These are phyloP conservation scores for Hormiphora californensis DNA, from an alignment of 37 sponge, comb jelly and placozoan species.

Conservation along the genomic window DNA sequence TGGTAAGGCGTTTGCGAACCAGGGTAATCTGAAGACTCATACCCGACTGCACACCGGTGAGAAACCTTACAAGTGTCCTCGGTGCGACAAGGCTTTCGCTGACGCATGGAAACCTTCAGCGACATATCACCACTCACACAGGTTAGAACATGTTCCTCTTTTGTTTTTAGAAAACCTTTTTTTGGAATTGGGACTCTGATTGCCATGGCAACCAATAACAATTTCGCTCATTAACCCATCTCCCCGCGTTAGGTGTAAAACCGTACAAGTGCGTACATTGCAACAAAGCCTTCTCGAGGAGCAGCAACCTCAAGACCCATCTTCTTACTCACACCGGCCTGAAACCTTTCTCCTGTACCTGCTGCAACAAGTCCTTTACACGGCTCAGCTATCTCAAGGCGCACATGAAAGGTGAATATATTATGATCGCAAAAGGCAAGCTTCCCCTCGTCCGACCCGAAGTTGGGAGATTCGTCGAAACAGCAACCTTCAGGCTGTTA, in stretches of 20 bases:
- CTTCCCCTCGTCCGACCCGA: too few species aligned
- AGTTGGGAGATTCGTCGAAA: too few species aligned
- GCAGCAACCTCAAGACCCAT: slow-evolving; percentile 48
- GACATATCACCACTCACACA: slow-evolving; percentile 52
- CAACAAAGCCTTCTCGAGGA: slow-evolving; percentile 42
- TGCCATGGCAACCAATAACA: too few species aligned
- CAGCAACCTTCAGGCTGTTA: too few species aligned
- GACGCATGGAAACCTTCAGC: slow-evolving; percentile 41
- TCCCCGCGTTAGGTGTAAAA: slow-evolving; percentile 32
- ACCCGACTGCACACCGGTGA: slow-evolving; percentile 51
- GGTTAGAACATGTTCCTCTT: background rate
- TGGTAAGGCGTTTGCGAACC: slow-evolving; percentile 45
- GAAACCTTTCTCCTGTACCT: slow-evolving; percentile 47
- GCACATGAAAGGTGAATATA: slow-evolving; percentile 23
- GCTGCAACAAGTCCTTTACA: slow-evolving; percentile 52
- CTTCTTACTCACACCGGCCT: slow-evolving; percentile 44
- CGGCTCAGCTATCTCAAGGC: slow-evolving; percentile 51
- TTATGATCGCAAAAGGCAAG: background rate
- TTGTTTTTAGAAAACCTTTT: background rate
- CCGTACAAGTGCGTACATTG: slow-evolving; percentile 52
- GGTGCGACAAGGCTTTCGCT: slow-evolving; percentile 52
- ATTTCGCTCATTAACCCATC: too few species aligned
- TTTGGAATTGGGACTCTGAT: background rate
- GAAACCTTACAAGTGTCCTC: slow-evolving; percentile 46
- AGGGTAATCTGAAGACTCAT: slow-evolving; percentile 49